These are phyloP conservation scores for Pomatostomus ruficeps DNA, from an alignment of 2,113 vertebrate species.

Conservation along the genomic window DNA sequence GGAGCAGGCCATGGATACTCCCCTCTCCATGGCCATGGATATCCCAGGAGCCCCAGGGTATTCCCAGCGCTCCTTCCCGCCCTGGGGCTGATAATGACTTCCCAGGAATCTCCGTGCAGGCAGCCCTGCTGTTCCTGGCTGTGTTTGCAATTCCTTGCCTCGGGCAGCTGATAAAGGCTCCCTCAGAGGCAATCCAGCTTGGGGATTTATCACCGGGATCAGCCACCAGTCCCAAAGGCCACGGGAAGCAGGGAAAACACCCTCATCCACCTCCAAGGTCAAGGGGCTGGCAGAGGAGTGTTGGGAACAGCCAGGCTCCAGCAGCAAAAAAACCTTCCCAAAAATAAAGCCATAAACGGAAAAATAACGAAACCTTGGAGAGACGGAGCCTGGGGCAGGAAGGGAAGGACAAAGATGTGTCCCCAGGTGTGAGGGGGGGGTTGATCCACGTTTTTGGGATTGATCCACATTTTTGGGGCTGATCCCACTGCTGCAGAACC, in stretches of 20 bases:
- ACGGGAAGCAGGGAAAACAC: neutral
- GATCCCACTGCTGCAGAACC: neutral
- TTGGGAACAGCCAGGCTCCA: neutral
- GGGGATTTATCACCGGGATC: neutral
- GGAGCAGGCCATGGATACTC: neutral
- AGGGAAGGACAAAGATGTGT: neutral
- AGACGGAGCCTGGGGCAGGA: rapidly evolving
- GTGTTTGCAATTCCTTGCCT: slow-evolving; percentile 28
- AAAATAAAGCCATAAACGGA: neutral
- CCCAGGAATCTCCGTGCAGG: neutral
- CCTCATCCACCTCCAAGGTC: slow-evolving; percentile 18
- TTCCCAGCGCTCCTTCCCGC: neutral
- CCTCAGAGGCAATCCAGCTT: neutral
- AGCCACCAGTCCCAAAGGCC: slow-evolving; percentile 14
- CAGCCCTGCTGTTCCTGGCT: neutral
- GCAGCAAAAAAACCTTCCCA: neutral
- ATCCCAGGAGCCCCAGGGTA: neutral
- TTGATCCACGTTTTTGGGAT: neutral
- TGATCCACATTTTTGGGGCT: neutral
- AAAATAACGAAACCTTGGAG: neutral
- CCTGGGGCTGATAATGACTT: neutral
- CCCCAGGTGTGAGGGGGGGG: neutral
- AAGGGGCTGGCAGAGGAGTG: neutral
- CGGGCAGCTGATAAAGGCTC: neutral
- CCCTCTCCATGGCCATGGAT: neutral